phyloP scores from a whole-genome alignment of 2,797 vertebrate genomes.

The Siniperca obscura region DNA sequence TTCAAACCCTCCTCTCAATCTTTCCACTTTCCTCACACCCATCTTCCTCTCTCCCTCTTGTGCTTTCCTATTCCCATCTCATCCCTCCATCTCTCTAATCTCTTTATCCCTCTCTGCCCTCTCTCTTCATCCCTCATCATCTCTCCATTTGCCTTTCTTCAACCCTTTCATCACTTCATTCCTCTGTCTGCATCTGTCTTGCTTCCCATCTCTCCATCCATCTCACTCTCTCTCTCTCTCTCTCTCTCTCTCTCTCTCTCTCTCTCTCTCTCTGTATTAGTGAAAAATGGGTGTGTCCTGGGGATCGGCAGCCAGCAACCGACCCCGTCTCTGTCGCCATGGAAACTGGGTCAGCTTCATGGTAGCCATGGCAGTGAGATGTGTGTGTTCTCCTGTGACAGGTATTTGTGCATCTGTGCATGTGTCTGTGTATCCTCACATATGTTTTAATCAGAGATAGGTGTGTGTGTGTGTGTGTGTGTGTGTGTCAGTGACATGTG shows the following conservation, averaged over 20 bases:
- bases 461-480: slow-evolving; percentile 23
- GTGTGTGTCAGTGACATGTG: slow-evolving; percentile 27
- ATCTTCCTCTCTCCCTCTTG: slow-evolving; percentile 13
- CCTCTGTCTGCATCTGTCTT: not conserved
- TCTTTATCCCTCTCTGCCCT: not conserved
- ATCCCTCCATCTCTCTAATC: not conserved
- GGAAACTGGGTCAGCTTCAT: slow-evolving; percentile 81
- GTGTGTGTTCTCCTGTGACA: slow-evolving; percentile 61
- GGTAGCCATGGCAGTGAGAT: slow-evolving; percentile 71
- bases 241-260: not conserved
- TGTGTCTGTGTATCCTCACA: slow-evolving; percentile 12
- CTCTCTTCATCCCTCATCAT: not conserved
- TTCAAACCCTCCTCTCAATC: not conserved
- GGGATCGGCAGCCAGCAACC: slow-evolving; percentile 63
- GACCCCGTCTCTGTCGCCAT: slow-evolving; percentile 73
- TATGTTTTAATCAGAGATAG: slow-evolving; percentile 33
- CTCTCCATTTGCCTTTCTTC: slow-evolving; percentile 25
- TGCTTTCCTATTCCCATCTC: not conserved
- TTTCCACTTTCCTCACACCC: not conserved
- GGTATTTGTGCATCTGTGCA: slow-evolving; percentile 38
- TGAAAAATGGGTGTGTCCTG: slow-evolving; percentile 60
- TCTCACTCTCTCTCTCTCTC: not conserved
- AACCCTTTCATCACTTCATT: slow-evolving; percentile 1
- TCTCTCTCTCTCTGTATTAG: slow-evolving; percentile 6
- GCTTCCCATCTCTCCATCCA: not conserved